Percentiles rank a stretch among this genome's conserved stretches.
phyloP scores from a whole-genome alignment of 1,140 invertebrate species.

The Aleiodes sp. region DNA sequence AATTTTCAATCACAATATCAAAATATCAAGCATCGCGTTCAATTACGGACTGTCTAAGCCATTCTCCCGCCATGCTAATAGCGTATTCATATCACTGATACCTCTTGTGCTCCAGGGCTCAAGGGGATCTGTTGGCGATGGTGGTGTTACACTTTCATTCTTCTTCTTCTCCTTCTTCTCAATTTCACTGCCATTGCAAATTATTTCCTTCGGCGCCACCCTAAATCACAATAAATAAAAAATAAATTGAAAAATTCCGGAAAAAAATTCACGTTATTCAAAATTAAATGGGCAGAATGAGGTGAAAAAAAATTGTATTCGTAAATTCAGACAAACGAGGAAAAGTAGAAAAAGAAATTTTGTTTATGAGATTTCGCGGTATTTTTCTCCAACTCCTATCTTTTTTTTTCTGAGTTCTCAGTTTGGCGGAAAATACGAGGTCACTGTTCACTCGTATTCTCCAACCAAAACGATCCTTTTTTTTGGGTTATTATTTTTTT shows the following conservation, averaged over 20 bases:
- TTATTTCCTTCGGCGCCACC: conserved; percentile 57
- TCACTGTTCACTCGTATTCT: too few species aligned
- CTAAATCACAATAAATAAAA: conserved; percentile 52
- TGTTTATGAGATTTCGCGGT: conserved; percentile 21
- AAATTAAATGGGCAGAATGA: not conserved
- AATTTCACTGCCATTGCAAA: not conserved
- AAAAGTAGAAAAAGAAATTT: too few species aligned
- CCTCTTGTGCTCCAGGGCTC: conserved; percentile 78
- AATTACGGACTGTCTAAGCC: conserved; percentile 58
- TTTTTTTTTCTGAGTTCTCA: conserved; percentile 49
- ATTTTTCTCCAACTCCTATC: conserved; percentile 46
- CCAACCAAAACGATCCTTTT: too few species aligned
- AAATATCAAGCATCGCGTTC: conserved; percentile 27
- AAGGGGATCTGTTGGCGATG: conserved; percentile 72
- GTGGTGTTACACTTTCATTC: conserved; percentile 24
- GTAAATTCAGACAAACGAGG: too few species aligned
- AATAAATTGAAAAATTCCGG: conserved; percentile 19
- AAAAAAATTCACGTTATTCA: too few species aligned
- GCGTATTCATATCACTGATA: conserved; percentile 77
- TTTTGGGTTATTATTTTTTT: too few species aligned
- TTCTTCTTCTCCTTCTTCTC: conserved; percentile 8
- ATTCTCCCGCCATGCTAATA: conserved; percentile 71
- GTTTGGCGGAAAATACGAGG: too few species aligned
- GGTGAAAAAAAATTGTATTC: too few species aligned
- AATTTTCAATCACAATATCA: not conserved